Conservation (phyloP, 2,888 invertebrate species). For the Tenthredo notha region DNA sequence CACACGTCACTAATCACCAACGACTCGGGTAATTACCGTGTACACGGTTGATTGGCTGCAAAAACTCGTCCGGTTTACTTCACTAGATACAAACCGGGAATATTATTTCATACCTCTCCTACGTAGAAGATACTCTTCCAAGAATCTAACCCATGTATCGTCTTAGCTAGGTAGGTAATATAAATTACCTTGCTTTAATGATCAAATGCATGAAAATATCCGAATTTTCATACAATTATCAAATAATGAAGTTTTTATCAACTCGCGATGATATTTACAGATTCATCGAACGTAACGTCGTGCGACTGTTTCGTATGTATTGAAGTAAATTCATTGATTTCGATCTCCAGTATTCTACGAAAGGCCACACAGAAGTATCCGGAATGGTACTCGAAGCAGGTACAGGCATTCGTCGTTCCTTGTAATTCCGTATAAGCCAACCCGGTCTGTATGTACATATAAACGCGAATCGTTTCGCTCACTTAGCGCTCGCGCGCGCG, state of each 20-base stretch:
- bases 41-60: constrained; percentile 59
- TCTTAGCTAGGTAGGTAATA: not conserved
- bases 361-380: constrained; percentile 51
- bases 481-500: constrained; percentile 28
- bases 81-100: constrained; percentile 20
- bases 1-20: constrained; percentile 57
- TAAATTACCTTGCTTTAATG: not conserved
- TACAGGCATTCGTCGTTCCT: constrained; percentile 41
- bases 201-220: not conserved
- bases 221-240: too few relatives aligned
- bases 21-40: constrained; percentile 53
- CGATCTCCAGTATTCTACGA: constrained; percentile 45
- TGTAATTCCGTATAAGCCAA: constrained; percentile 53
- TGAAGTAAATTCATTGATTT: constrained; percentile 43
- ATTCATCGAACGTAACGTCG: constrained; percentile 13
- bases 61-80: constrained; percentile 62
- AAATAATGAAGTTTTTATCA: not conserved
- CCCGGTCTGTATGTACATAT: constrained; percentile 34
- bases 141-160: constrained; percentile 2
- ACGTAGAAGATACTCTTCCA: not conserved
- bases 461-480: constrained; percentile 44
- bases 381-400: constrained; percentile 50
- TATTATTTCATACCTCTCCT: constrained; percentile 33
- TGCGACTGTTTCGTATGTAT: not conserved
- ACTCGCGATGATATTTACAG: constrained; percentile 29